Conservation (phyloP, 53 echinoderm and acorn worm species). For the Glandiceps talaboti region DNA sequence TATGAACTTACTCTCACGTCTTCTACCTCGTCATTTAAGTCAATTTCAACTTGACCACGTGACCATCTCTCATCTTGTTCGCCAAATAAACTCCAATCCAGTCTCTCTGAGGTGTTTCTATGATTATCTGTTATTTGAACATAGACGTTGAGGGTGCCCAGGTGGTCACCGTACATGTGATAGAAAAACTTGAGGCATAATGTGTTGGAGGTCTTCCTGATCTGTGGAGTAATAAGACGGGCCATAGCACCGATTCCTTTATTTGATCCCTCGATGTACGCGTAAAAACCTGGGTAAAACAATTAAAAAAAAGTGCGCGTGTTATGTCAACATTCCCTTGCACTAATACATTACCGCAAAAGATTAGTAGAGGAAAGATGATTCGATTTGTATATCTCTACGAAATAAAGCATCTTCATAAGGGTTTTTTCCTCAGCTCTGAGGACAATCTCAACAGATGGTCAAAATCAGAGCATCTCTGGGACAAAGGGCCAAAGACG, state of each 20-base stretch:
- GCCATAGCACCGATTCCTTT: not conserved
- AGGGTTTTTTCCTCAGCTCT: no score
- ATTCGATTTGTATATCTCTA: no score
- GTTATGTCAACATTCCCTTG: no score
- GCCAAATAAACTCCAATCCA: not conserved
- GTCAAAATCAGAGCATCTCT: no score
- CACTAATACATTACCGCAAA: no score
- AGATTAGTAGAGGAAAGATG: no score
- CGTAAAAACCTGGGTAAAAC: not conserved
- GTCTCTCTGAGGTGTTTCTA: not conserved
- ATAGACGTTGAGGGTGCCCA: conserved; percentile 17
- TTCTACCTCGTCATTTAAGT: not conserved
- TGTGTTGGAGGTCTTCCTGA: not conserved
- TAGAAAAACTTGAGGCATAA: conserved; percentile 36
- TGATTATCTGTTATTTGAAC: not conserved
- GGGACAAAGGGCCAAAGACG: no score
- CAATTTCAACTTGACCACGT: not conserved
- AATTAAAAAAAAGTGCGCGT: no score
- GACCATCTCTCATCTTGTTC: not conserved
- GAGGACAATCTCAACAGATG: no score
- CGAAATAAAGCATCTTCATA: no score
- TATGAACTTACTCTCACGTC: not conserved
- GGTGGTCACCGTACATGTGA: conserved; percentile 28
- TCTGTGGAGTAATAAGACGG: not conserved
- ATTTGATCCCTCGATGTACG: not conserved